Conservation (phyloP, 2,113 vertebrate genomes). For the Pelusios castaneus region DNA sequence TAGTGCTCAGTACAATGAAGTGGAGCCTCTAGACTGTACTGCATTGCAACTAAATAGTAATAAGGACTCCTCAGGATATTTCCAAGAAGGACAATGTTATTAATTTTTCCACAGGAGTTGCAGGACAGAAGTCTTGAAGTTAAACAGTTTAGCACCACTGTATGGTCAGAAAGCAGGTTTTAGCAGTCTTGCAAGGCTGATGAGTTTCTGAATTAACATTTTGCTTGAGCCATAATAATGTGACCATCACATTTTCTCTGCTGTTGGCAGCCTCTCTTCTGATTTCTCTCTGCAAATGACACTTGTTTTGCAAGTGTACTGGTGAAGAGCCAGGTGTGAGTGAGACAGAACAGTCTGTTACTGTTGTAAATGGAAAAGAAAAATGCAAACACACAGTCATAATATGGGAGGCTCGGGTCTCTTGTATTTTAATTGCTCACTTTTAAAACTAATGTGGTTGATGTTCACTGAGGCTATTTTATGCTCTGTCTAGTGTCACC, state of each 20-base stretch:
- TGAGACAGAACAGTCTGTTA: constrained; percentile 15
- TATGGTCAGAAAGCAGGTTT: neutral
- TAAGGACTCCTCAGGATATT: neutral
- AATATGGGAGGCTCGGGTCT: neutral
- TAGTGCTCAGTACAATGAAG: neutral
- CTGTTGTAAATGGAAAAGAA: neutral
- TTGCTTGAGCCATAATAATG: neutral
- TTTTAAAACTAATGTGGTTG: neutral
- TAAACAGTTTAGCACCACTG: neutral
- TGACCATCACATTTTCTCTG: neutral
- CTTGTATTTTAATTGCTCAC: neutral
- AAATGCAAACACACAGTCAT: neutral
- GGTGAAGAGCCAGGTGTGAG: neutral
- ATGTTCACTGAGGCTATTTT: neutral
- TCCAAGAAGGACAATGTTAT: neutral
- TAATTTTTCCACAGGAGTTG: neutral
- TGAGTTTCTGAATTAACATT: constrained; percentile 32
- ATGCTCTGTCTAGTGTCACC: neutral
- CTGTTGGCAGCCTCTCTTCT: constrained; percentile 30
- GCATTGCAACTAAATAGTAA: neutral
- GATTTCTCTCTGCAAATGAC: constrained; percentile 11
- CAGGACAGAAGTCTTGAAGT: neutral
- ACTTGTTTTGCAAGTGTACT: constrained; percentile 10
- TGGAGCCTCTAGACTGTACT: neutral
- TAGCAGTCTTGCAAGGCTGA: neutral